phyloP scores from a whole-genome alignment of 2,113 vertebrate genomes.

The Semnornis frantzii region DNA sequence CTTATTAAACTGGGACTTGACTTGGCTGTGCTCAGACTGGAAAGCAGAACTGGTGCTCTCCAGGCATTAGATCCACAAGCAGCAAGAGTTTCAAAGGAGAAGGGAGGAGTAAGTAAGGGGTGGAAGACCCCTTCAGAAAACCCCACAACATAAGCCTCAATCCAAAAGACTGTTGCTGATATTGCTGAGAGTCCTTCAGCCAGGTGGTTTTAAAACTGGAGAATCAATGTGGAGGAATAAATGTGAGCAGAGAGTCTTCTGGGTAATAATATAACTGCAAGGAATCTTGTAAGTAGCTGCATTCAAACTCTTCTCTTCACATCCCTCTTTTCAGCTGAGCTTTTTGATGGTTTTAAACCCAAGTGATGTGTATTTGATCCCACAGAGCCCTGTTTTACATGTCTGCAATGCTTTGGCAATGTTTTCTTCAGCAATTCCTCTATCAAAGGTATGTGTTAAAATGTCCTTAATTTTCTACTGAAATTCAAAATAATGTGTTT shows the following conservation, averaged over 20 bases:
- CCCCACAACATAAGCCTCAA: background rate
- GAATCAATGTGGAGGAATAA: background rate
- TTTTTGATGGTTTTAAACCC: background rate
- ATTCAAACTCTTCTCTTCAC: background rate
- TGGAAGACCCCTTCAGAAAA: background rate
- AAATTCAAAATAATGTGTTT: background rate
- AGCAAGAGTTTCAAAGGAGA: background rate
- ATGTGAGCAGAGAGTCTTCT: background rate
- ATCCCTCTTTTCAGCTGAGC: background rate
- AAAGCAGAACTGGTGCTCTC: background rate
- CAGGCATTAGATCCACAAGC: background rate
- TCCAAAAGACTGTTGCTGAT: background rate
- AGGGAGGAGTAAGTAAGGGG: background rate
- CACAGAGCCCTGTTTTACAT: background rate
- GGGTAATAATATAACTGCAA: background rate
- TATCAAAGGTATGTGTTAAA: background rate
- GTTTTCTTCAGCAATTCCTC: background rate
- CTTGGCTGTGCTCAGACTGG: background rate
- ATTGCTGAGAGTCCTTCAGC: background rate
- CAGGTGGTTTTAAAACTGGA: background rate
- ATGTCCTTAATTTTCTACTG: background rate
- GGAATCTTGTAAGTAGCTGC: background rate
- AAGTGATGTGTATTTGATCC: background rate
- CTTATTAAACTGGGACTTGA: background rate
- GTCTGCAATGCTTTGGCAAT: background rate